Conservation (phyloP, 2,113 vertebrate genomes). For the Trematomus loennbergii region DNA sequence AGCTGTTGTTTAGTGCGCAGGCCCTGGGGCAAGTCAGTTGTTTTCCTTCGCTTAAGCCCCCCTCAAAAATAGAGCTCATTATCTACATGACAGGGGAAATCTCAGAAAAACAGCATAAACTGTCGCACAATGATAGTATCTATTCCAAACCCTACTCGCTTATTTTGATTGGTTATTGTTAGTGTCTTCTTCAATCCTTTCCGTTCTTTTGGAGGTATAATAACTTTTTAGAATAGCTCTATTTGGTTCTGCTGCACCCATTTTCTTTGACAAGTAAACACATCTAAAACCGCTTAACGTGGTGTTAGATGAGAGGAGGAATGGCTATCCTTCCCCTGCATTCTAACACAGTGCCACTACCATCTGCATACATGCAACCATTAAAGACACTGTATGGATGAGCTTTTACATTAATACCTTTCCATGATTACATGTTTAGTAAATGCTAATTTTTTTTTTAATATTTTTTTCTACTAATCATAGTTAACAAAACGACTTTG, state of each 20-base stretch:
- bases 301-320: too few relatives aligned
- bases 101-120: constrained; percentile 10
- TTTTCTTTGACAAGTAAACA: not conserved
- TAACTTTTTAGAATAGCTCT: not conserved
- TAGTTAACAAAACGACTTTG: too few relatives aligned
- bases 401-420: not conserved
- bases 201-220: not conserved
- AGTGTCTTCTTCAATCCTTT: not conserved
- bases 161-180: constrained; percentile 25
- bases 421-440: too few relatives aligned
- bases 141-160: not conserved
- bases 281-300: not conserved
- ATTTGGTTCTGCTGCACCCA: not conserved
- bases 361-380: not conserved
- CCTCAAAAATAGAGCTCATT: constrained; percentile 56
- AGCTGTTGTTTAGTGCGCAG: not conserved
- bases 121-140: constrained; percentile 17
- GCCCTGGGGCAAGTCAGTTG: constrained; percentile 34
- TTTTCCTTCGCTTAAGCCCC: constrained; percentile 25
- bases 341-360: not conserved
- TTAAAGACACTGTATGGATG: not conserved
- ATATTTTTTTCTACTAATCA: too few relatives aligned
- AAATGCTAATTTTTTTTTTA: too few relatives aligned
- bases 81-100: constrained; percentile 36
- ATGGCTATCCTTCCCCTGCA: not conserved